Evolutionary conservation across 2,797 vertebrate species (phyloP).

Genomic region (Enteromius radiatus): DNA sequence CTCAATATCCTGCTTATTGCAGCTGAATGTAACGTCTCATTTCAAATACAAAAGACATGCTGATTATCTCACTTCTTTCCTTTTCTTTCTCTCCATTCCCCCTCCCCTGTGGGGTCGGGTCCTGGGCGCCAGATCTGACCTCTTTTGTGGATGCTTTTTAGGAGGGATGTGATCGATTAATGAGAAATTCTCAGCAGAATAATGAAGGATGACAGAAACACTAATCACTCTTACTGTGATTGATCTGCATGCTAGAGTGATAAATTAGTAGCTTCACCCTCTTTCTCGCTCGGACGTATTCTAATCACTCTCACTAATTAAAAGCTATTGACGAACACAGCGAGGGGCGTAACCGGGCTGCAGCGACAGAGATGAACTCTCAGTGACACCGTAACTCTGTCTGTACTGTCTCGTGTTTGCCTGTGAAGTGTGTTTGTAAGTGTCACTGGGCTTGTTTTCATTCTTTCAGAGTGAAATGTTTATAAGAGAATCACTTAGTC

Average conservation of each 20-base stretch:
- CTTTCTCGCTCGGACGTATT: conserved; percentile 79
- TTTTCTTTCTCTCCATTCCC: conserved; percentile 21
- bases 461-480: not conserved
- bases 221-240: conserved; percentile 83
- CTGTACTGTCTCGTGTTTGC: conserved; percentile 17
- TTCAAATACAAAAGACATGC: conserved; percentile 29
- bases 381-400: conserved; percentile 39
- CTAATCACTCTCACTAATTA: conserved; percentile 84
- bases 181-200: conserved; percentile 87
- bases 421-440: conserved; percentile 1
- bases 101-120: conserved; percentile 18
- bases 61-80: conserved; percentile 13
- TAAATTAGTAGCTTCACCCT: conserved; percentile 74
- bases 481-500: not conserved
- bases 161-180: conserved; percentile 73
- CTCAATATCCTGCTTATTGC: conserved; percentile 17
- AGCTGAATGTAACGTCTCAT: not conserved
- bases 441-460: not conserved
- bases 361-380: conserved; percentile 43
- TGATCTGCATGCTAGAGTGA: conserved; percentile 78
- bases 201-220: conserved; percentile 85
- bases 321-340: conserved; percentile 71
- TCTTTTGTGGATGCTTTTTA: conserved; percentile 57
- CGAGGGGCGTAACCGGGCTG: conserved; percentile 54
- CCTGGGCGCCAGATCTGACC: conserved; percentile 41